Percentiles rank a stretch among this genome's conserved stretches.
Evolutionary conservation across 2,113 vertebrate species (phyloP).

Genomic region (Elanus axillaris): DNA sequence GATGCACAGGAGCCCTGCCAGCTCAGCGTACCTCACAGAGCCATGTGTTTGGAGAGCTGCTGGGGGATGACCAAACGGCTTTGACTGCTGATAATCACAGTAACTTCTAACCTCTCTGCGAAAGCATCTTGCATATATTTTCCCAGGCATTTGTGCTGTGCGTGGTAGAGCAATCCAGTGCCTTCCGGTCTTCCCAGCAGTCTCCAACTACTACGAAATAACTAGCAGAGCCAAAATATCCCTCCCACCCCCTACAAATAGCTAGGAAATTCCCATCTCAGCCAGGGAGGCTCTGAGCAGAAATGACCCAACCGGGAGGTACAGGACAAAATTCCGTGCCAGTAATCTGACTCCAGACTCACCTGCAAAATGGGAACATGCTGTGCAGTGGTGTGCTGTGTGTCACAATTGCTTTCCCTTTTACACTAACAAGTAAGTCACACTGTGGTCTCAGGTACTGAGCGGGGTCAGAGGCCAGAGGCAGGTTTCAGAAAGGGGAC

Average conservation of each 20-base stretch:
- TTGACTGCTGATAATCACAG: neutral
- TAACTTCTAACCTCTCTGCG: neutral
- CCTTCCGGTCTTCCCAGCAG: neutral
- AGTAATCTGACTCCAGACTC: neutral
- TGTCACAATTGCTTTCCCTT: neutral
- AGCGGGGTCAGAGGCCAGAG: neutral
- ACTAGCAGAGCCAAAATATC: neutral
- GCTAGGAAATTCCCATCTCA: neutral
- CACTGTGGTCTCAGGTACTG: fast-evolving
- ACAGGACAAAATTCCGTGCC: neutral
- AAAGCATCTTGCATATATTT: fast-evolving
- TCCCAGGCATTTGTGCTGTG: neutral
- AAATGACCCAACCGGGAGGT: fast-evolving
- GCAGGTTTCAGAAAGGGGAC: too few species aligned
- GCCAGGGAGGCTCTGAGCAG: neutral
- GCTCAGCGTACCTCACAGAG: fast-evolving
- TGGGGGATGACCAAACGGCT: neutral
- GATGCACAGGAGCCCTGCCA: too few species aligned
- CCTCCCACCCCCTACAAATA: neutral
- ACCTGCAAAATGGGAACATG: neutral
- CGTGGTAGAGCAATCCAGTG: neutral
- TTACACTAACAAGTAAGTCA: fast-evolving
- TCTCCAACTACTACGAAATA: neutral
- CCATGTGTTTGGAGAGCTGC: fast-evolving
- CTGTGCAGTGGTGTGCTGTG: neutral